A percentile compares a stretch with the other conserved stretches of the same genome.
phyloP scores from a whole-genome alignment of 2,888 invertebrate species.

The Drosophila anceps region DNA sequence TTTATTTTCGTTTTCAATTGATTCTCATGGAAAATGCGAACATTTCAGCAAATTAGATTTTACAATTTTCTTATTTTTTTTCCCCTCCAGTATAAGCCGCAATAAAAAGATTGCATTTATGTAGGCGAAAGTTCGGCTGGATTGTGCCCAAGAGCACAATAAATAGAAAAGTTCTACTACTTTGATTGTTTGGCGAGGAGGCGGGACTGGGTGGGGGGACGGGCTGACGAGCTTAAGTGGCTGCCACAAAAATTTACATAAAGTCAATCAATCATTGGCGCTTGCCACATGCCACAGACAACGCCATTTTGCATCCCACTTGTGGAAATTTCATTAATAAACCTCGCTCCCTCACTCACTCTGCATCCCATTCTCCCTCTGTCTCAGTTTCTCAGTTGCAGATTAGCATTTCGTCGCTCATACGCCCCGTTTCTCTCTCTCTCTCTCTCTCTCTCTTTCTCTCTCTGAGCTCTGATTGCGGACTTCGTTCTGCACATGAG shows the following conservation, averaged over 20 bases:
- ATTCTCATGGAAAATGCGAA: conserved; percentile 26
- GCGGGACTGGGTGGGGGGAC: not conserved
- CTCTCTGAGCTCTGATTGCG: conserved; percentile 37
- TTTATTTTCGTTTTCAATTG: conserved; percentile 48
- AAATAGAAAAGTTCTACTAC: conserved; percentile 47
- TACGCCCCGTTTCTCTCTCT: conserved; percentile 52
- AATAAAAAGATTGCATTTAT: conserved; percentile 65
- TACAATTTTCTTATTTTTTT: conserved; percentile 49
- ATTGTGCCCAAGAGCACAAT: conserved; percentile 76
- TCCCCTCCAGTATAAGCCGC: conserved; percentile 32
- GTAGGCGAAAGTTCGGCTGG: conserved; percentile 6
- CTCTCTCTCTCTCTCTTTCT: conserved; percentile 13
- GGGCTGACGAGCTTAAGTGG: conserved; percentile 58
- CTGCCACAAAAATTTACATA: conserved; percentile 75
- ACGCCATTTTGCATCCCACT: conserved; percentile 79
- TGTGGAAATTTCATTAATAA: conserved; percentile 79
- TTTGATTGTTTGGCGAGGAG: conserved; percentile 46
- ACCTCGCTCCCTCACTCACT: not conserved
- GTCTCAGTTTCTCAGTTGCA: conserved; percentile 6
- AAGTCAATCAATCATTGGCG: conserved; percentile 78
- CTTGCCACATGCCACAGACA: conserved; percentile 48
- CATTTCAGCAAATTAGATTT: conserved; percentile 72
- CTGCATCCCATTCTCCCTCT: too few species aligned
- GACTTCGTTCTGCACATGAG: conserved; percentile 63
- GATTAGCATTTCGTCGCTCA: conserved; percentile 80